Conservation (phyloP, 92 coral and sea anemone genomes). For the Epizoanthus illoricatus region DNA sequence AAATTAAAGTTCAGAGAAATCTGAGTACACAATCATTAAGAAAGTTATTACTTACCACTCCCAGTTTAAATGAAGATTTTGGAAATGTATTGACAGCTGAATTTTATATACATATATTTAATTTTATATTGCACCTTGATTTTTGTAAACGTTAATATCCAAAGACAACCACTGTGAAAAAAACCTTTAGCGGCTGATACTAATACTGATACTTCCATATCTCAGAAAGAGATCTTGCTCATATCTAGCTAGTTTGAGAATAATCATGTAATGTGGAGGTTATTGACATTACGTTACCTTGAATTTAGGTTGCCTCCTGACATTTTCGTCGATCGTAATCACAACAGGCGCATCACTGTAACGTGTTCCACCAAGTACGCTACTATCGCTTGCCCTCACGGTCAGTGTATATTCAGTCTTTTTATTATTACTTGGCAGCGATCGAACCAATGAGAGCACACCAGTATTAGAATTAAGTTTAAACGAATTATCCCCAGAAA, state of each 20-base stretch:
- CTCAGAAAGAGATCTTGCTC: too few relatives aligned
- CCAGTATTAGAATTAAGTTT: constrained; percentile 53
- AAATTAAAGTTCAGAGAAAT: background rate
- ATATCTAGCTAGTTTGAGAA: too few relatives aligned
- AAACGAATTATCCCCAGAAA: constrained; percentile 61
- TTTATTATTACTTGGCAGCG: constrained; percentile 23
- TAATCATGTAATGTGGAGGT: too few relatives aligned
- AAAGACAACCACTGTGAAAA: too few relatives aligned
- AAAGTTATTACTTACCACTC: too few relatives aligned
- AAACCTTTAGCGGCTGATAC: too few relatives aligned
- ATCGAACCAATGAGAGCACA: constrained; percentile 47
- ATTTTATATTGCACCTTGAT: too few relatives aligned
- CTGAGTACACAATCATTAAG: background rate
- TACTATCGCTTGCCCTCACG: constrained; percentile 64
- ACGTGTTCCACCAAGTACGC: background rate
- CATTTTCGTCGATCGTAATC: constrained; percentile 54
- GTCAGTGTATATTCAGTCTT: constrained; percentile 63
- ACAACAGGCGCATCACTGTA: constrained; percentile 42
- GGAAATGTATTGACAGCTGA: too few relatives aligned
- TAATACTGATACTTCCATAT: too few relatives aligned
- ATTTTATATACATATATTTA: too few relatives aligned
- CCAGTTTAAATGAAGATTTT: too few relatives aligned
- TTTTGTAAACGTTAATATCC: too few relatives aligned
- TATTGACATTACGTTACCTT: constrained; percentile 11
- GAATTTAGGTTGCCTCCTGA: constrained; percentile 61